A percentile compares a stretch with the other conserved stretches of the same genome.
Conservation (phyloP, 1,140 invertebrate species). For the Pentalonia nigronervosa region DNA sequence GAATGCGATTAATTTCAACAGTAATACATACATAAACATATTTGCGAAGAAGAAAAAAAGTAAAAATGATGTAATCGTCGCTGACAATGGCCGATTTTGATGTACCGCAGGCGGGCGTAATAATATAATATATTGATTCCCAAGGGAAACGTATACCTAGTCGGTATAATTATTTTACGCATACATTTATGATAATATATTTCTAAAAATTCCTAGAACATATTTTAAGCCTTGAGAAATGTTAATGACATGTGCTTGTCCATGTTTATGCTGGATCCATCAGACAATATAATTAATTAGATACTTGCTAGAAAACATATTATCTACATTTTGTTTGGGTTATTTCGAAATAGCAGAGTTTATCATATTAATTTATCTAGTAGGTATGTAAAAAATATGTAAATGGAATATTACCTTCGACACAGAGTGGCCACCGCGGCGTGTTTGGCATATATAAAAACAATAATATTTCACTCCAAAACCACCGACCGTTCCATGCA, state of each 20-base stretch:
- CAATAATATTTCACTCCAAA: background rate
- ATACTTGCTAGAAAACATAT: background rate
- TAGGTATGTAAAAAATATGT: background rate
- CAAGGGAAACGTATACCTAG: background rate
- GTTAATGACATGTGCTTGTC: constrained; percentile 1
- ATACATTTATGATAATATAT: background rate
- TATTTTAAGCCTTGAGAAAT: constrained; percentile 31
- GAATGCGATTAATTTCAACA: background rate
- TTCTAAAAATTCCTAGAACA: constrained; percentile 13
- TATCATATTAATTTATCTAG: background rate
- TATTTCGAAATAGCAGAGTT: background rate
- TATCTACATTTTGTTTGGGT: background rate
- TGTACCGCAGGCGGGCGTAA: background rate
- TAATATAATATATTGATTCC: constrained; percentile 1
- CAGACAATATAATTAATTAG: constrained; percentile 6
- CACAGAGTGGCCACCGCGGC: no score
- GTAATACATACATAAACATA: background rate
- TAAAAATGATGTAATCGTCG: background rate
- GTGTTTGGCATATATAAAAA: background rate
- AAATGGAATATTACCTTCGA: background rate
- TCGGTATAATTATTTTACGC: constrained; percentile 13
- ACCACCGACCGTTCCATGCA: background rate
- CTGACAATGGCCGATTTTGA: constrained; percentile 30
- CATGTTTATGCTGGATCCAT: background rate
- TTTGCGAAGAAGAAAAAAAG: background rate